Evolutionary conservation across 92 coral and sea anemone species (phyloP).

Genomic region (Heteractis magnifica): DNA sequence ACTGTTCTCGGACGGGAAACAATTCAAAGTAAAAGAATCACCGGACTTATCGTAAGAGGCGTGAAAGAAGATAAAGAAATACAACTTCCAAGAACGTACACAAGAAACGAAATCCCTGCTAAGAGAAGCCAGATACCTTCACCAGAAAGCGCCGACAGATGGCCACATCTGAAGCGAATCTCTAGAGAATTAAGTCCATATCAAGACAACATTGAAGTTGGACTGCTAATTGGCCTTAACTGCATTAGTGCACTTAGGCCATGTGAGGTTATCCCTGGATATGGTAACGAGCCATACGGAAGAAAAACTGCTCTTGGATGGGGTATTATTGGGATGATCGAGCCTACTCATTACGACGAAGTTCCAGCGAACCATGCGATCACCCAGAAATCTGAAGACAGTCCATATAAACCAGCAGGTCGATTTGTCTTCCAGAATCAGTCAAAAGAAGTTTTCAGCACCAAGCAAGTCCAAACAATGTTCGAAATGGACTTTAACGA

Average conservation of each 20-base stretch:
- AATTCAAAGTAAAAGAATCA: constrained; percentile 19
- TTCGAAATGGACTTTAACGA: constrained; percentile 43
- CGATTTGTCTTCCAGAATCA: constrained; percentile 21
- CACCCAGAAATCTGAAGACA: constrained; percentile 6
- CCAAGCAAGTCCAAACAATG: constrained; percentile 17
- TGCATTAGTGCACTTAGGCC: constrained; percentile 29
- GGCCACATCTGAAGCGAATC: constrained; percentile 40
- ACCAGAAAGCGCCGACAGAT: constrained; percentile 43
- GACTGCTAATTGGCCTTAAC: constrained; percentile 29
- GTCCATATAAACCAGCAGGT: no score
- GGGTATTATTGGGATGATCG: constrained; percentile 24
- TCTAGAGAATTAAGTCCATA: background rate
- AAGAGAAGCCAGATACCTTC: constrained; percentile 46
- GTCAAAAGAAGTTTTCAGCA: constrained; percentile 21
- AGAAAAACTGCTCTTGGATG: constrained; percentile 35
- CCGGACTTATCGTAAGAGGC: constrained; percentile 33
- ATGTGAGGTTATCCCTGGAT: constrained; percentile 34
- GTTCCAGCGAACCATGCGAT: background rate
- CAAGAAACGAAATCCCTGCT: constrained; percentile 50
- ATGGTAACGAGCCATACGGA: constrained; percentile 17
- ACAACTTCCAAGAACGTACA: constrained; percentile 41
- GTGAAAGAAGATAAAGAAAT: constrained; percentile 27
- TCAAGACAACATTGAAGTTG: constrained; percentile 6
- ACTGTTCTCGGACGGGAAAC: constrained; percentile 38
- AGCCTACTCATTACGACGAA: background rate